These are phyloP conservation scores for Falco novaeseelandiae DNA, from an alignment of 2,797 vertebrate species.

Conservation along the genomic window DNA sequence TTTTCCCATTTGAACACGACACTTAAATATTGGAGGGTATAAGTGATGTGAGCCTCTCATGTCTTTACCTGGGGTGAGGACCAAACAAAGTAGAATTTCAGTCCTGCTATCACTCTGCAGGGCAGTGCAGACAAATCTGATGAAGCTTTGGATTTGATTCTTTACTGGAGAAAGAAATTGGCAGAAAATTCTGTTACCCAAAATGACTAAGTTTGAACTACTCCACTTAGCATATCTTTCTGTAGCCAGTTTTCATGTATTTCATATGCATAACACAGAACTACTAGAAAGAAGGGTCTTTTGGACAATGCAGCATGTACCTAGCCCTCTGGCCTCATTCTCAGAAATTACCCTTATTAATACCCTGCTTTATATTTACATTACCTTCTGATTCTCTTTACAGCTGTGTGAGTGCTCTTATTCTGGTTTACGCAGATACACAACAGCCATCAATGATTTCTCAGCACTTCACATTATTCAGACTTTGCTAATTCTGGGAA, in stretches of 20 bases:
- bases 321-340: not conserved
- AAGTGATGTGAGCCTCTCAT: not conserved
- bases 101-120: not conserved
- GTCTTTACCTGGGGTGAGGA: not conserved
- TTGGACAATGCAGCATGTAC: not conserved
- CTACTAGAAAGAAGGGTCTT: not conserved
- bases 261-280: not conserved
- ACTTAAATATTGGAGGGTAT: not conserved
- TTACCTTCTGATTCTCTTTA: conserved; percentile 32
- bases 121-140: not conserved
- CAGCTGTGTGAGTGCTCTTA: conserved; percentile 8
- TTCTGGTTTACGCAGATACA: not conserved
- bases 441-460: conserved; percentile 20
- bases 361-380: not conserved
- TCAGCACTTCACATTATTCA: not conserved
- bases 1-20: not conserved
- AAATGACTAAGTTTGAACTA: not conserved
- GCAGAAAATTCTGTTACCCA: not conserved
- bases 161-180: not conserved
- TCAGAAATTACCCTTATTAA: conserved; percentile 18
- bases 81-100: not conserved
- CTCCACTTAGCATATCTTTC: not conserved
- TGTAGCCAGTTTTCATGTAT: not conserved
- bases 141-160: not conserved
- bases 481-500: not conserved